Evolutionary conservation across 2,888 invertebrate species (phyloP).

Genomic region (Nymphalis polychloros): DNA sequence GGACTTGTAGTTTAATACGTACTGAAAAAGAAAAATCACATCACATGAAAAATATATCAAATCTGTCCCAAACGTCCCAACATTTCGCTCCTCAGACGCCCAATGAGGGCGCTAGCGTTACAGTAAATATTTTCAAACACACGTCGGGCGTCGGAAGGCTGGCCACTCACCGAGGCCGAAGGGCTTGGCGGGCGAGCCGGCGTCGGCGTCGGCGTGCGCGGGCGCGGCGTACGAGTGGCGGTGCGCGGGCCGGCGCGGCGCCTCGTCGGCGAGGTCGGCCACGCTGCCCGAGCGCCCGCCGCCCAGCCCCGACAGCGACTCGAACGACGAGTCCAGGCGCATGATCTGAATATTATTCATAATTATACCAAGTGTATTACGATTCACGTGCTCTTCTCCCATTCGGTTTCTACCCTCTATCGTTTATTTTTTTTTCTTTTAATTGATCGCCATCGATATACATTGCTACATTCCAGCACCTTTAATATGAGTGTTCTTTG

Average conservation of each 20-base stretch:
- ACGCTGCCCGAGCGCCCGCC: constrained; percentile 91
- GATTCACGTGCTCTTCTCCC: too few relatives aligned
- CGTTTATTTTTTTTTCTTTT: too few relatives aligned
- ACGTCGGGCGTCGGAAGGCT: too few relatives aligned
- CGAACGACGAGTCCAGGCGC: constrained; percentile 90
- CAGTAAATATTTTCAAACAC: background rate
- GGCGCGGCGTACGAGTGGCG: constrained; percentile 83
- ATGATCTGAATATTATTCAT: constrained; percentile 82
- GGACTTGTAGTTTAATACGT: constrained; percentile 41
- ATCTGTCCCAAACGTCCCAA: background rate
- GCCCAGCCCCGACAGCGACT: constrained; percentile 85
- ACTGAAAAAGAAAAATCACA: constrained; percentile 50
- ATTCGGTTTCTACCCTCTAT: too few relatives aligned
- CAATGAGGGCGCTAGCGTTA: constrained; percentile 18
- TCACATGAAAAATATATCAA: constrained; percentile 2
- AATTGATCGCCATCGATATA: background rate
- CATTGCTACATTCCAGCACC: background rate
- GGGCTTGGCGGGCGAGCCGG: constrained; percentile 85
- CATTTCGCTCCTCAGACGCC: constrained; percentile 1
- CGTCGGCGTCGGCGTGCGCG: constrained; percentile 75
- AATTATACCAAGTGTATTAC: background rate
- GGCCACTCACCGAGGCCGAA: constrained; percentile 89
- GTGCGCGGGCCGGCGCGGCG: constrained; percentile 65
- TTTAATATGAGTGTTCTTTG: background rate
- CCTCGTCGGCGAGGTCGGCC: constrained; percentile 89